A percentile compares a stretch with the other conserved stretches of the same genome.
phyloP scores from a whole-genome alignment of 2,113 vertebrate genomes.

The Megalops atlanticus region DNA sequence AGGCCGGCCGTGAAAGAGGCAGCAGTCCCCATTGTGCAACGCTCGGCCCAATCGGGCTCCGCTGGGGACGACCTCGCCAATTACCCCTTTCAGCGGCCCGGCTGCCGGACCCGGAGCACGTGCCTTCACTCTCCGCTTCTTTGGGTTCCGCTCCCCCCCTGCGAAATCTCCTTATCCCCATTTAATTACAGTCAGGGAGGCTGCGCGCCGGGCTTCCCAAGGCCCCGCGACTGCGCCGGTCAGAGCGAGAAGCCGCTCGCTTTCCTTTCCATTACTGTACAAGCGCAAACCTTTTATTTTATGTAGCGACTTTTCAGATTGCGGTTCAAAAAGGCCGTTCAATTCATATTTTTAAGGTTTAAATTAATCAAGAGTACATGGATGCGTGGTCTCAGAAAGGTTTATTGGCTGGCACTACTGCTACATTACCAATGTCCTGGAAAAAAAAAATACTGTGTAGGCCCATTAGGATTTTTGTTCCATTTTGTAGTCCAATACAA shows the following conservation, averaged over 20 bases:
- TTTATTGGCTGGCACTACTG: too few relatives aligned
- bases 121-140: background rate
- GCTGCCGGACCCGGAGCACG: background rate
- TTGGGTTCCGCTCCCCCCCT: background rate
- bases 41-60: background rate
- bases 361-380: too few relatives aligned
- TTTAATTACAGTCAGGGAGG: conserved; percentile 2
- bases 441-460: too few relatives aligned
- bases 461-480: too few relatives aligned
- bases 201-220: background rate
- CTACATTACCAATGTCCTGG: too few relatives aligned
- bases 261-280: background rate
- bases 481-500: too few relatives aligned
- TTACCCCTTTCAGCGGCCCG: conserved; percentile 3
- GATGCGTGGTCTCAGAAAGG: too few relatives aligned
- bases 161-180: background rate
- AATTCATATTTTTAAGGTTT: too few relatives aligned
- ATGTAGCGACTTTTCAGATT: background rate
- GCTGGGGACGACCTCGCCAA: background rate
- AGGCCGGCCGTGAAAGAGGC: conserved; percentile 3
- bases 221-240: background rate
- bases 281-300: too few relatives aligned
- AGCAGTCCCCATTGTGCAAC: background rate
- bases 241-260: background rate
- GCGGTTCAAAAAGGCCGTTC: background rate